Base-by-base conservation (phyloP, 2,797 vertebrate species). In the Pachyuromys duprasi region DNA sequence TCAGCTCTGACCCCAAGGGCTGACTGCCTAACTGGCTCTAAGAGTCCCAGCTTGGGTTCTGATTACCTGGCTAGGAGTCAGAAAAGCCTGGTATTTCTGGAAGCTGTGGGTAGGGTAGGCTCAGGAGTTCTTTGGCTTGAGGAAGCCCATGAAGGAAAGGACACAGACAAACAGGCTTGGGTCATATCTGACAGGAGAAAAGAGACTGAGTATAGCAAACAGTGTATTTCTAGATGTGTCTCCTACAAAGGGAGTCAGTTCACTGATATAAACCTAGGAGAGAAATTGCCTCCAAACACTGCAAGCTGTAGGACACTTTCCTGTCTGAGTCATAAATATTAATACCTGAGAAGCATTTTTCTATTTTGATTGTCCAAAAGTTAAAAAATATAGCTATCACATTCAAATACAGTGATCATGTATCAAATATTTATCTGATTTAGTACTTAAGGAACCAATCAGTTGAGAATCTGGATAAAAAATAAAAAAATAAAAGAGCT, bases 291-390 rank as follows among this genome's bases (percentile, higher is more conserved):
- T 22, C 63, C 20, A 82, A 81, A 62, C 57, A 53, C 6, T 5
- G 2, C 31, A 31, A 95, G 53, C 31, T 17, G 33, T 22, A 9
- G 36, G 14, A 36, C 63, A 67, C 70, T 82, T 82, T 26, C 49
- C 39, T 89, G 36, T 5, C 33, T 89, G 62, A 78, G 78, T n/a
- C 65, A 87, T 14, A 86, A 79, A 87, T 65, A 24, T 36, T 53
- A 60, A 80, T 14, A 8, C 2, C 9, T 36, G 20, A 53, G 79
- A 86, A 72, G 3, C 33, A 22, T 62, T 86, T 86, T 88, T 93
- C 49, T 60, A 42, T 86, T 76, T 81, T 78, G 18, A 93, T 78
- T 93, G 84, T 81, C 45, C 74, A 87, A 74, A 89, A 87, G 15
- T 42, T 96, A 79, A 57, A 89, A 93, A 86, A 65, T 0, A 22